phyloP scores from a whole-genome alignment of 2,113 vertebrate genomes.

The Neotragus pygmaeus region DNA sequence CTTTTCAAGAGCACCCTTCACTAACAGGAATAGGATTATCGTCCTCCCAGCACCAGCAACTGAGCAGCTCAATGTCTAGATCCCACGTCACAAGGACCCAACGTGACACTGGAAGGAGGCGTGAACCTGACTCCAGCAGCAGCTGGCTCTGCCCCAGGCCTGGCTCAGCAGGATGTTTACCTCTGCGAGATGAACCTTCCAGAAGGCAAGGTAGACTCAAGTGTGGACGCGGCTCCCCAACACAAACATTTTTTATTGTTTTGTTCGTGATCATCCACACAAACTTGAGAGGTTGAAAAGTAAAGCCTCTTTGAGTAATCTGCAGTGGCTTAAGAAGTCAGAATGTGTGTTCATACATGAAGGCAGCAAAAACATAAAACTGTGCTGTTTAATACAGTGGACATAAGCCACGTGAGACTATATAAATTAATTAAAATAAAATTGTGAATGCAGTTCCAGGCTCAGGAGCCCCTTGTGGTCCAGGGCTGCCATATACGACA shows the following conservation, averaged over 20 bases:
- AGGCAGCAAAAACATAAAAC: background rate
- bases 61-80: background rate
- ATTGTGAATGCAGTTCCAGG: background rate
- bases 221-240: background rate
- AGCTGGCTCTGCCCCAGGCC: background rate
- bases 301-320: background rate
- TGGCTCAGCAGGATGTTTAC: background rate
- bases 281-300: background rate
- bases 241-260: background rate
- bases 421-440: background rate
- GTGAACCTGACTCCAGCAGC: background rate
- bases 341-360: background rate
- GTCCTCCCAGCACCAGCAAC: background rate
- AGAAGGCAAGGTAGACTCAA: background rate
- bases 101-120: background rate
- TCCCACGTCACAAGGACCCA: background rate
- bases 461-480: background rate
- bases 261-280: background rate
- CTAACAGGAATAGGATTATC: background rate
- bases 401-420: background rate
- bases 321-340: background rate
- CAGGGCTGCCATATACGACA: background rate
- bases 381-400: background rate
- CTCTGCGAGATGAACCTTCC: background rate
- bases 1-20: background rate